Evolutionary conservation across 2,888 invertebrate species (phyloP).

Genomic region (Pyrrhosoma nymphula): DNA sequence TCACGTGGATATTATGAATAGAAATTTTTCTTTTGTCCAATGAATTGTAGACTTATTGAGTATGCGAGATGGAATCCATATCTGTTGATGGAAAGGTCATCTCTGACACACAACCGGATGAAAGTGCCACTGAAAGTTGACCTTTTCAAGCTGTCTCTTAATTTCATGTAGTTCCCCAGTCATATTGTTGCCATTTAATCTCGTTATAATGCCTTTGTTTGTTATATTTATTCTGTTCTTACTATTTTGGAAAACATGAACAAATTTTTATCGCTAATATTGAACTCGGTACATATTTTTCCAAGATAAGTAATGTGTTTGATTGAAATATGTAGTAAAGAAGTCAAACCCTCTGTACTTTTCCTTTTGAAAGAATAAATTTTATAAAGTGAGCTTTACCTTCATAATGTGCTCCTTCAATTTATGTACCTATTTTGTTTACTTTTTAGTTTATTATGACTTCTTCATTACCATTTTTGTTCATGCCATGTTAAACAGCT

Average conservation of each 20-base stretch:
- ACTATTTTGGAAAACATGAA: neutral
- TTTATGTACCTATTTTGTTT: neutral
- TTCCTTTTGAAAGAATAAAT: neutral
- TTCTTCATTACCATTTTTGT: neutral
- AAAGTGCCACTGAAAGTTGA: conserved; percentile 61
- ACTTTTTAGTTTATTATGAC: neutral
- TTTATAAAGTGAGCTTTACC: neutral
- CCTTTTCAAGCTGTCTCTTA: conserved; percentile 59
- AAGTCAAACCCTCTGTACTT: neutral
- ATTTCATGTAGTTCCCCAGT: conserved; percentile 65
- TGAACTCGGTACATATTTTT: neutral
- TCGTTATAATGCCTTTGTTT: conserved; percentile 47
- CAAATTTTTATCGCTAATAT: neutral
- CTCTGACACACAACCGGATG: conserved; percentile 30
- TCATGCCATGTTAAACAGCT: neutral
- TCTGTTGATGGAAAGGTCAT: conserved; percentile 75
- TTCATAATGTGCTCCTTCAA: neutral
- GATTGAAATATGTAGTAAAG: neutral
- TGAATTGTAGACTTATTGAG: conserved; percentile 71
- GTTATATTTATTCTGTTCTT: neutral
- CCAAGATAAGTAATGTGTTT: neutral
- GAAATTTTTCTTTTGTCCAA: neutral
- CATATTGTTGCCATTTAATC: conserved; percentile 15
- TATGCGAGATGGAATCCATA: conserved; percentile 80
- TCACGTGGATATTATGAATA: neutral